phyloP scores from a whole-genome alignment of 1,140 invertebrate species.

The Drosophila ironensis region DNA sequence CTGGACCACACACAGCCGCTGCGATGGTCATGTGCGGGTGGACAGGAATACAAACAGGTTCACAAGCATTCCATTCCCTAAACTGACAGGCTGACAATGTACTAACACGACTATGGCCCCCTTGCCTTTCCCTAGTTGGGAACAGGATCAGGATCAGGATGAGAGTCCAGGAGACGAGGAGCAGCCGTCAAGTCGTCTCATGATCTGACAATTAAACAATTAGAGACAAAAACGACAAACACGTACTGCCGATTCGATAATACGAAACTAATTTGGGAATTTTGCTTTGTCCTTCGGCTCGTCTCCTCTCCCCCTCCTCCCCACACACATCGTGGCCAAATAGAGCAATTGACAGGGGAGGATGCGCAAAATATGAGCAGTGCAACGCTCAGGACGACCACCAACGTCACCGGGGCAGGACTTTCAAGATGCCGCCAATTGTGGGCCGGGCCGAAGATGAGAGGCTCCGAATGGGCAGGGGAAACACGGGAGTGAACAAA shows the following conservation, averaged over 20 bases:
- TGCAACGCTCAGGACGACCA: constrained; percentile 41
- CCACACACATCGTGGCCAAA: constrained; percentile 55
- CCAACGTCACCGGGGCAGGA: constrained; percentile 37
- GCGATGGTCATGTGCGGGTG: constrained; percentile 27
- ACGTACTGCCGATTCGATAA: constrained; percentile 64
- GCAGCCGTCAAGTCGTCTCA: constrained; percentile 43
- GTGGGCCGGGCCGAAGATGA: constrained; percentile 65
- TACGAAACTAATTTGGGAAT: constrained; percentile 74
- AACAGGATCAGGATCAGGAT: background rate
- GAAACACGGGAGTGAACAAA: constrained; percentile 57
- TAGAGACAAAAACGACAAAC: constrained; percentile 62
- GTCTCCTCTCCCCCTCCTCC: too few relatives aligned
- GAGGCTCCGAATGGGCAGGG: constrained; percentile 47
- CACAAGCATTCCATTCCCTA: constrained; percentile 31
- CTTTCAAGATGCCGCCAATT: constrained; percentile 62
- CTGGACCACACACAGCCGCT: constrained; percentile 51
- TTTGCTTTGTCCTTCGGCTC: constrained; percentile 32
- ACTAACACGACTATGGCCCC: constrained; percentile 35
- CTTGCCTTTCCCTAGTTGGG: background rate
- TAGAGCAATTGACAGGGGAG: constrained; percentile 76
- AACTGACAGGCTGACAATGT: constrained; percentile 62
- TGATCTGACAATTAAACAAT: constrained; percentile 78
- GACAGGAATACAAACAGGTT: constrained; percentile 40
- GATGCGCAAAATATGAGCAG: constrained; percentile 67
- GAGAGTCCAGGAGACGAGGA: constrained; percentile 9